These are phyloP conservation scores for Acanthurus tractus DNA, from an alignment of 2,797 vertebrate genomes.

Conservation along the genomic window DNA sequence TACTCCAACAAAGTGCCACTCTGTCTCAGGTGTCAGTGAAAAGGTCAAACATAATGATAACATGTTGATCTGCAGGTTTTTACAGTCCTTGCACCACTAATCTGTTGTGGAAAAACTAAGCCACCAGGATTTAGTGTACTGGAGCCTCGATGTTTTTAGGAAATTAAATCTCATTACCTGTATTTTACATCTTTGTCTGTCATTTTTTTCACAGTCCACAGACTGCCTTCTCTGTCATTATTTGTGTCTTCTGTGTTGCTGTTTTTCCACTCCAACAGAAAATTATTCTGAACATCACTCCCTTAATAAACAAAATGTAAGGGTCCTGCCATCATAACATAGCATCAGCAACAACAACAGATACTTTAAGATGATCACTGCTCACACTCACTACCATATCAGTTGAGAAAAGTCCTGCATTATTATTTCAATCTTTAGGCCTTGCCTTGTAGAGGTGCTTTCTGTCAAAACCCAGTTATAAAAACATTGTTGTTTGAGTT, in stretches of 20 bases:
- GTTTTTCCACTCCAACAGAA: not conserved
- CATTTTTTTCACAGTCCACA: not conserved
- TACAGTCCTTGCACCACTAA: not conserved
- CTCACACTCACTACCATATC: not conserved
- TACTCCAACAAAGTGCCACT: not conserved
- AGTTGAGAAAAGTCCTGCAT: not conserved
- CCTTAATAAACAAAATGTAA: not conserved
- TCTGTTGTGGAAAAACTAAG: slow-evolving; percentile 48
- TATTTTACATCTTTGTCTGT: slow-evolving; percentile 1
- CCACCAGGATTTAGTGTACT: slow-evolving; percentile 27
- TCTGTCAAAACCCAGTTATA: not conserved
- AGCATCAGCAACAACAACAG: not conserved
- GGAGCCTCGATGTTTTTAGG: not conserved
- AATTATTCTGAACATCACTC: not conserved
- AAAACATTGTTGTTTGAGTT: not conserved
- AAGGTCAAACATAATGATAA: slow-evolving; percentile 10
- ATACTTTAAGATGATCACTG: not conserved
- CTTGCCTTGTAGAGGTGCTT: not conserved
- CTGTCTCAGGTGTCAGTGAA: slow-evolving; percentile 22
- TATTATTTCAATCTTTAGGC: not conserved
- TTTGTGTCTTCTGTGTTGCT: not conserved
- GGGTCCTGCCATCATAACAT: not conserved
- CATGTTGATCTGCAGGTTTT: slow-evolving; percentile 11
- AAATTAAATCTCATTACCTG: not conserved
- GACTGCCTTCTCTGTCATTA: no score